Percentiles rank a stretch among this genome's conserved stretches.
These are phyloP conservation scores for Apostichopus parvimensis DNA, from an alignment of 35 echinoderm and acorn worm genomes.

Conservation along the genomic window DNA sequence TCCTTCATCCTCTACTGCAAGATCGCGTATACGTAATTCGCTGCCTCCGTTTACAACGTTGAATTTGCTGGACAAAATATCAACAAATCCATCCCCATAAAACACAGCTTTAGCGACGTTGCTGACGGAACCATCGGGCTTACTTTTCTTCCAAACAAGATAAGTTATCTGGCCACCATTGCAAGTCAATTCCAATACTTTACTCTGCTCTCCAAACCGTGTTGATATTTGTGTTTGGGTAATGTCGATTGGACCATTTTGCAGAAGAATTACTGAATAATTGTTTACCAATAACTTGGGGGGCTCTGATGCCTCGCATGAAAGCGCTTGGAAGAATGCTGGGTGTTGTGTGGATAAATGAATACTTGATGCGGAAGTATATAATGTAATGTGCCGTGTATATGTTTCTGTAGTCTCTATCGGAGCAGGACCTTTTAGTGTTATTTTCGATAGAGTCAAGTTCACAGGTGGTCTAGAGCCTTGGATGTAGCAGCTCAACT, in stretches of 20 bases:
- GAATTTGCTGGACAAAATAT: background rate
- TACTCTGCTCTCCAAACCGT: background rate
- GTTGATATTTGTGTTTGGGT: background rate
- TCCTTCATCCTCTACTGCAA: background rate
- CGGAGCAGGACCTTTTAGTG: background rate
- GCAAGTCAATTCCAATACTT: background rate
- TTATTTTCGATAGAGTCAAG: background rate
- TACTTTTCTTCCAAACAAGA: background rate
- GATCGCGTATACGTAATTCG: background rate
- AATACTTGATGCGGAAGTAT: background rate
- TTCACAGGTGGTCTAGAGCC: background rate
- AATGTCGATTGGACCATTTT: background rate
- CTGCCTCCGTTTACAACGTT: background rate
- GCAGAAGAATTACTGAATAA: background rate
- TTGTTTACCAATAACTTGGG: background rate
- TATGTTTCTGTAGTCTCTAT: background rate
- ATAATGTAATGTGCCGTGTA: background rate
- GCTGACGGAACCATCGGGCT: background rate
- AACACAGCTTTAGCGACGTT: background rate
- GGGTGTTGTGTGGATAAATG: background rate
- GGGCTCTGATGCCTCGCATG: background rate
- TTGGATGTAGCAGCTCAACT: background rate
- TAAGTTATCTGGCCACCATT: background rate
- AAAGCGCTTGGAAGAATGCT: background rate
- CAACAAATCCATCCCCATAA: background rate